phyloP scores from a whole-genome alignment of 2,888 invertebrate species.

The Chymomyza caudatula region DNA sequence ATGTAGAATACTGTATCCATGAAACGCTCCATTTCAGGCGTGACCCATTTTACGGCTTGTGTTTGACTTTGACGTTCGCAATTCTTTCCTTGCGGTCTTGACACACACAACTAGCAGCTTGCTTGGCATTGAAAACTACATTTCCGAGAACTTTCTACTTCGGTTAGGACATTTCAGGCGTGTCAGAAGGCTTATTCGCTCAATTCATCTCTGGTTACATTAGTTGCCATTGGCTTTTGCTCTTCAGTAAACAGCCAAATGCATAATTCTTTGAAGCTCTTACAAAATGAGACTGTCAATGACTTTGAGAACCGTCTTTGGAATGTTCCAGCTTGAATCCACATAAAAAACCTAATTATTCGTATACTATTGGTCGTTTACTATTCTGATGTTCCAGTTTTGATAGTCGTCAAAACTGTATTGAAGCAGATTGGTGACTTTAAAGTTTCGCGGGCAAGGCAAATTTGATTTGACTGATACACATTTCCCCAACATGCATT shows the following conservation, averaged over 20 bases:
- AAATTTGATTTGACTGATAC: too few species aligned
- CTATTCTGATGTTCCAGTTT: too few species aligned
- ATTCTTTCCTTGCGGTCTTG: neutral
- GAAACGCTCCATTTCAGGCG: conserved; percentile 45
- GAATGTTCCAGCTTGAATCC: too few species aligned
- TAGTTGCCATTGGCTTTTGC: neutral
- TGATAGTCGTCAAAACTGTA: too few species aligned
- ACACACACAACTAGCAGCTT: neutral
- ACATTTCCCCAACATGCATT: too few species aligned
- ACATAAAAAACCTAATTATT: too few species aligned
- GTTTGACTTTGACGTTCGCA: conserved; percentile 13
- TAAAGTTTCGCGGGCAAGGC: too few species aligned
- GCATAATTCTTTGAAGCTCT: neutral
- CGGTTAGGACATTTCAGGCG: conserved; percentile 25
- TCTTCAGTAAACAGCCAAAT: neutral
- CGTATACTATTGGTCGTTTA: too few species aligned
- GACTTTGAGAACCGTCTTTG: neutral
- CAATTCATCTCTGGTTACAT: neutral
- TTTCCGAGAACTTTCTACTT: conserved; percentile 55
- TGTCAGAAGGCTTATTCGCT: conserved; percentile 6
- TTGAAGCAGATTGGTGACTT: too few species aligned
- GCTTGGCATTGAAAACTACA: conserved; percentile 53
- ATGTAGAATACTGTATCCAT: neutral
- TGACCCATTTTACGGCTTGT: conserved; percentile 17
- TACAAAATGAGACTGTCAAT: neutral